These are phyloP conservation scores for Anguilla japonica DNA, from an alignment of 2,113 vertebrate species.

Conservation along the genomic window DNA sequence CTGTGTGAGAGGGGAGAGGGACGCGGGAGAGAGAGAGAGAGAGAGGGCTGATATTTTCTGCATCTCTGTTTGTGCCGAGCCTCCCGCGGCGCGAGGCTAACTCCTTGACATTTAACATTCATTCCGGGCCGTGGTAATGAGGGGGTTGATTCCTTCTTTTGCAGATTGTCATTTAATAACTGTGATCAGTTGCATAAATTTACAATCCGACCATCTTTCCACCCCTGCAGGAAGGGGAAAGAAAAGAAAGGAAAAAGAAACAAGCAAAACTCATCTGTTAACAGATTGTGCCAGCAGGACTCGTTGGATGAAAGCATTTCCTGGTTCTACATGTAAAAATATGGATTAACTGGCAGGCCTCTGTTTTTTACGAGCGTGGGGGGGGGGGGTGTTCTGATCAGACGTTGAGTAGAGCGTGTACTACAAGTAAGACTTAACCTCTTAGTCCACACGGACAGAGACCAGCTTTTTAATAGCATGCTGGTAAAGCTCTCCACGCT, in stretches of 20 bases:
- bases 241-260: not conserved
- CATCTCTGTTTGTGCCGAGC: slow-evolving; percentile 84
- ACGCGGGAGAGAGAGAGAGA: slow-evolving; percentile 33
- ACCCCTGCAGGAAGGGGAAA: slow-evolving; percentile 49
- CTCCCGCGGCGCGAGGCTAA: slow-evolving; percentile 84
- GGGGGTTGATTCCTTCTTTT: slow-evolving; percentile 88
- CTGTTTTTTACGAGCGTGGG: slow-evolving; percentile 40
- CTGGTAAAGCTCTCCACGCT: not conserved
- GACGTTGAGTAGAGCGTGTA: not conserved
- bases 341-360: slow-evolving; percentile 64
- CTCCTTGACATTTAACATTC: slow-evolving; percentile 88
- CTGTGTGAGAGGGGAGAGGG: slow-evolving; percentile 70
- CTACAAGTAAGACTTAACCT: not conserved
- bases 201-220: slow-evolving; percentile 66
- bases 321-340: slow-evolving; percentile 25
- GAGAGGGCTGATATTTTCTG: slow-evolving; percentile 49
- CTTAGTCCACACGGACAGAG: not conserved
- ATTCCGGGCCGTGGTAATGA: slow-evolving; percentile 86
- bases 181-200: slow-evolving; percentile 90
- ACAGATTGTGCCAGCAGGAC: slow-evolving; percentile 79
- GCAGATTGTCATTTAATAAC: slow-evolving; percentile 90
- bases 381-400: not conserved
- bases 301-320: slow-evolving; percentile 79
- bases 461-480: not conserved
- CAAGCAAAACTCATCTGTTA: slow-evolving; percentile 79